Evolutionary conservation across 2,797 vertebrate genomes (phyloP), one percentile per base, ranked within the genome.

Genomic region (Pseudomugil gertrudae): DNA sequence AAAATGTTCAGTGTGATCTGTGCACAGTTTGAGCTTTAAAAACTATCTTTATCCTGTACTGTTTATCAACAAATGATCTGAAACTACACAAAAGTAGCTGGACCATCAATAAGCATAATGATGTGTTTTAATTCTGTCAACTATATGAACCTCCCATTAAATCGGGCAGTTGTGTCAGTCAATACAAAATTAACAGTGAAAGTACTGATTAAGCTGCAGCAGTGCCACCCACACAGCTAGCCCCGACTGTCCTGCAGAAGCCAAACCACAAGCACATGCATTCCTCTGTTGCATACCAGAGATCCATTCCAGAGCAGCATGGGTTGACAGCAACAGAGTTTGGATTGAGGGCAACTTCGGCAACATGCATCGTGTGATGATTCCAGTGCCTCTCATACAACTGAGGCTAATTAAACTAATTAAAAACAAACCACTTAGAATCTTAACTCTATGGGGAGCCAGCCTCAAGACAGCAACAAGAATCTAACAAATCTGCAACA

Each of bases 221-320:
- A 19, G 43, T 56, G 58, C 65, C 63, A 55, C 63, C 71, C 61
- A 40, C 26, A 17, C 57, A 0, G 1, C 66, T 36, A 58, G 62
- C 74, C 61, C 74, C 51, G 62, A 83, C 67, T 30, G 35, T 57
- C 70, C 58, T 63, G 76, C 78, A 76, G 24, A 72, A 72, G 81
- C 85, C 66, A 75, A 79, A 88, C 84, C 89, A 68, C 81, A 88
- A 63, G 76, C 80, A 66, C 78, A 79, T 40, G 60, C 82, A 87
- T 87, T 87, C 86, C 86, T 79, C 55, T 54, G 32, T n/a, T 80
- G 67, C 85, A 89, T 85, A 84, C 78, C 78, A 74, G 38, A 80
- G 50, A 38, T 1, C 33, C 69, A 58, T 66, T 76, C 67, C 76
- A 66, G 35, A 78, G 70, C 71, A 71, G 81, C 74, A 60, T 21